Evolutionary conservation across 1,140 invertebrate species (phyloP), one percentile per base, ranked within the genome.

Genomic region (Notospermus geniculatus): DNA sequence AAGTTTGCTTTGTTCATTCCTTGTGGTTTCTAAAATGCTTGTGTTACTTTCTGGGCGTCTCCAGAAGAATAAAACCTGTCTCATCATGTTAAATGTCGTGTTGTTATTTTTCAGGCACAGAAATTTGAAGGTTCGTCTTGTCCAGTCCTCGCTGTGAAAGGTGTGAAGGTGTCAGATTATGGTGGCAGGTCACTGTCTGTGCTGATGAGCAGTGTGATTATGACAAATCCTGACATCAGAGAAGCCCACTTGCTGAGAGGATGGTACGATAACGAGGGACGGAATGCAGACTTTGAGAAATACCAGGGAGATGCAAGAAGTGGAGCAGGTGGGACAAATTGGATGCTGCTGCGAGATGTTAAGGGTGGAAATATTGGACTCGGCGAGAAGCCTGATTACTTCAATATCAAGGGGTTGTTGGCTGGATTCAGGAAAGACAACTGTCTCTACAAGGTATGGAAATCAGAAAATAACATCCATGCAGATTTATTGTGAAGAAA

Each of bases 81-180:
- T 15, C 32, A 7, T 36, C 32, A 36, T 36, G 46, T 43, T 43
- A 11, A 43, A 11, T 43, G 39, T 43, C 19, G 11, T 43, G 11
- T 13, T 43, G 46, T 64, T 57, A 62, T 72, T 76, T 75, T 61
- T 60, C 86, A 91, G 72, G 95, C 95, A 4, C 89, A 92, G 72
- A 87, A 86, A 30, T 98, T 97, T 82, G 87, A 91, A 74, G 88
- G 85, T 0, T 83, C 83, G 36, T 81, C 82, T 7, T 86, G 91
- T 73, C 91, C 92, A 5, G 87, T 98, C 1, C 68, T 98, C 36
- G 88, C 91, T 13, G 84, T 91, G 1, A 97, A 96, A 84, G 88
- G 87, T 54, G 89, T 84, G 0, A 84, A 85, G 62, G 79, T 95
- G 36, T 85, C 85, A 28, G 91, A 93, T 78, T 92, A 68, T 73